phyloP scores from a whole-genome alignment of 2,113 vertebrate species.

The Myotis yumanensis region DNA sequence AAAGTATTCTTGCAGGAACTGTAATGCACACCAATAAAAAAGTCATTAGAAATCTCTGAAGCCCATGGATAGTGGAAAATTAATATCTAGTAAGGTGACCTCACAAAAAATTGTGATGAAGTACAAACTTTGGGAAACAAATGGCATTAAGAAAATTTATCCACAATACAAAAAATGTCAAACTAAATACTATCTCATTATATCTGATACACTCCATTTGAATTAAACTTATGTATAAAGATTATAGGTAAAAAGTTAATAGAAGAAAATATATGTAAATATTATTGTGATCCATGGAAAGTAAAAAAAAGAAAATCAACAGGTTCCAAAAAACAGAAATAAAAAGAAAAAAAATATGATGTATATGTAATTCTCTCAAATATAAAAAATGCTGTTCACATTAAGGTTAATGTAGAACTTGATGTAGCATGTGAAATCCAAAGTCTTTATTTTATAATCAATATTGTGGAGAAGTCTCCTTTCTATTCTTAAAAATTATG shows the following conservation, averaged over 20 bases:
- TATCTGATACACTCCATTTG: neutral
- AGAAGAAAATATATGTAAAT: neutral
- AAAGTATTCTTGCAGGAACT: neutral
- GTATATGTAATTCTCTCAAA: neutral
- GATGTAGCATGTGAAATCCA: neutral
- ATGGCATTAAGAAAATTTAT: neutral
- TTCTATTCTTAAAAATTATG: neutral
- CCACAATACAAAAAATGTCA: neutral
- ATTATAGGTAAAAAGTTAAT: neutral
- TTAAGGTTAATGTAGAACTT: neutral
- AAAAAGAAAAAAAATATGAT: neutral
- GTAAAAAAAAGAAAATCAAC: neutral
- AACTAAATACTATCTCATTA: neutral
- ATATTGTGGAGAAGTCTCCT: neutral
- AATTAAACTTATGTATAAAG: neutral
- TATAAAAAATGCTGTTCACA: neutral
- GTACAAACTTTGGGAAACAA: neutral
- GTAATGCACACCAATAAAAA: neutral
- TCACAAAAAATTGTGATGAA: neutral
- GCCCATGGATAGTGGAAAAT: neutral
- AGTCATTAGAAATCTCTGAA: neutral
- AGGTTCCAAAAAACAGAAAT: neutral
- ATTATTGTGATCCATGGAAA: neutral
- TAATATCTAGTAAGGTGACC: neutral
- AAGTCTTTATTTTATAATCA: neutral